Evolutionary conservation across 2,888 invertebrate genomes (phyloP), one percentile per base, ranked within the genome.

Genomic region (Drosophila anceps): DNA sequence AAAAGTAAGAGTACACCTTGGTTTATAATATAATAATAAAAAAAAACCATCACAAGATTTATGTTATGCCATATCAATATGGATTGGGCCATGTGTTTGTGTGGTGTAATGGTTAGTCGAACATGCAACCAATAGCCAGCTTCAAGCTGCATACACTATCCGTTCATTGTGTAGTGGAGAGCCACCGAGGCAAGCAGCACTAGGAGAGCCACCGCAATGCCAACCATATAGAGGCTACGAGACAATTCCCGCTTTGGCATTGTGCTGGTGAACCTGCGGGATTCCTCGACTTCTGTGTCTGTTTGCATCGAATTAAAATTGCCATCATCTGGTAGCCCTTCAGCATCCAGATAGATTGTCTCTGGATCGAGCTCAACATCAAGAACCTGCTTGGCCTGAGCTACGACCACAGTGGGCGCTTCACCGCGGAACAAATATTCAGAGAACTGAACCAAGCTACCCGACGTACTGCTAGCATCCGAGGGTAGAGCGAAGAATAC

Each of bases 381-480:
- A 15, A 98, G 94, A 61, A 98, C 94, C 91, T 98, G 98, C 82
- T 96, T 94, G 8, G 97, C 95, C 2, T 98, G 96, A 43, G 96
- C 94, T 46, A 96, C 94, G 0, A 96, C 97, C 86, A 98, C 98
- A 12, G 96, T 95, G 0, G 96, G 95, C 0, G 96, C 96, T 93
- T 98, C 98, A 0, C 98, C 98, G 29, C 98, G 97, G 91, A 98
- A 98, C 61, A 98, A 93, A 92, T 98, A 98, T 92, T 98, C 98
- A 59, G 97, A 97, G 39, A 98, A 94, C 73, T 96, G 96, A 48
- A 98, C 94, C 71, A 76, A 41, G n/a, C 43, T 68, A 0, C 50
- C 18, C 0, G 63, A 13, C 9, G 39, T 6, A 5, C 18, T 57
- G 31, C 27, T 44, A 20, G 93, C 93, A 35, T 82, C 73, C 27